These are phyloP conservation scores for Mythimna loreyi DNA, from an alignment of 2,888 invertebrate genomes.

Conservation along the genomic window DNA sequence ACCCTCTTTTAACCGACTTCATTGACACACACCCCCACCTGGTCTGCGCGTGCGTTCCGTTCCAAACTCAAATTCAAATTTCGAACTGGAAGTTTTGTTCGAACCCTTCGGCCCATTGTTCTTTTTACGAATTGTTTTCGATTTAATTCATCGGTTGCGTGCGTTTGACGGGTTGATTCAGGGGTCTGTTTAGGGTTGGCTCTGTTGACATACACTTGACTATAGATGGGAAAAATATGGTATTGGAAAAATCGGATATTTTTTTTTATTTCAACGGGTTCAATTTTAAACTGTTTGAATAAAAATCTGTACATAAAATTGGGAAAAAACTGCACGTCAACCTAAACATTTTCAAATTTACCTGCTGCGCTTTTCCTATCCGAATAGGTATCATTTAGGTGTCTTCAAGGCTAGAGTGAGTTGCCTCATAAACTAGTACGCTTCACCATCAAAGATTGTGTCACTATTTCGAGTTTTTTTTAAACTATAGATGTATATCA, in stretches of 20 bases:
- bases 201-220: slow-evolving; percentile 26
- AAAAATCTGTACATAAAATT: no score
- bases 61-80: slow-evolving; percentile 63
- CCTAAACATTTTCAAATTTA: no score
- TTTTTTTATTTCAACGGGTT: no score
- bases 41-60: slow-evolving; percentile 68
- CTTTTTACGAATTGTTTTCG: slow-evolving; percentile 71
- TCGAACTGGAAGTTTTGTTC: slow-evolving; percentile 62
- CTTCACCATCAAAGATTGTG: no score
- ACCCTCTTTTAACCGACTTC: slow-evolving; percentile 58
- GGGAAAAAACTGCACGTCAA: no score
- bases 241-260: slow-evolving; percentile 1
- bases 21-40: slow-evolving; percentile 65
- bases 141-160: slow-evolving; percentile 69
- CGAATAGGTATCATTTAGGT: no score
- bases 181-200: slow-evolving; percentile 61
- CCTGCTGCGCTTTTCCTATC: no score
- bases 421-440: no score
- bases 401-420: no score
- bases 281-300: no score
- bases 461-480: no score
- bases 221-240: slow-evolving; percentile 4
- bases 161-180: slow-evolving; percentile 70
- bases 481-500: no score
- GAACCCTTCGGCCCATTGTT: slow-evolving; percentile 69